Evolutionary conservation across 2,113 vertebrate genomes (phyloP).

Genomic region (Phocoena sinus): DNA sequence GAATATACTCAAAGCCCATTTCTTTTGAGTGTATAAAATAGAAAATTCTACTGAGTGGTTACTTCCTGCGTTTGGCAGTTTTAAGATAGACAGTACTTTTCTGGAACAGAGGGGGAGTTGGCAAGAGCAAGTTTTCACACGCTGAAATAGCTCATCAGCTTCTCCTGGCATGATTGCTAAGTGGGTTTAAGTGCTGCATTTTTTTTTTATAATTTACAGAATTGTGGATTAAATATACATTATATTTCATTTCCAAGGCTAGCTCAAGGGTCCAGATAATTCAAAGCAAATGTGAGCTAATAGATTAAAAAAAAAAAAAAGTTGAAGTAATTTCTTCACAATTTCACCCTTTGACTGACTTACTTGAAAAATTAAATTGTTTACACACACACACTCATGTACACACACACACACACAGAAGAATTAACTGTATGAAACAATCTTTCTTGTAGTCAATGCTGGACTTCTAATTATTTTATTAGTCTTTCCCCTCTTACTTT

Average conservation of each 20-base stretch:
- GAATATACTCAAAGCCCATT: slow-evolving; percentile 43
- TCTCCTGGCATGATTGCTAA: neutral
- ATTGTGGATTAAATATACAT: slow-evolving; percentile 29
- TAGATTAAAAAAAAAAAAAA: neutral
- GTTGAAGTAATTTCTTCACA: neutral
- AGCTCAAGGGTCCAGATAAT: neutral
- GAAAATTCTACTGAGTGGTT: slow-evolving; percentile 58
- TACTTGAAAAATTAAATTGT: neutral
- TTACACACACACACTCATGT: neutral
- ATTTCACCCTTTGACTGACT: neutral
- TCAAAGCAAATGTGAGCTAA: neutral
- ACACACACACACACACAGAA: neutral
- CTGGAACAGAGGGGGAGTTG: neutral
- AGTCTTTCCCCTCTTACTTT: neutral
- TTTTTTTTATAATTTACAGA: neutral
- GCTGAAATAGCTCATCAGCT: neutral
- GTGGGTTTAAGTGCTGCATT: neutral
- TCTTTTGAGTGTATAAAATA: slow-evolving; percentile 61
- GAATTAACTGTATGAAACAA: neutral
- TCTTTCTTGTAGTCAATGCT: neutral
- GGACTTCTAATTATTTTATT: neutral
- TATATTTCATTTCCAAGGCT: neutral
- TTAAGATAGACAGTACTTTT: slow-evolving; percentile 37
- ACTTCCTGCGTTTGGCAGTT: slow-evolving; percentile 61
- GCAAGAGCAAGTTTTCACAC: neutral